Percentiles rank a stretch among this genome's conserved stretches.
These are phyloP conservation scores for Argyrosomus regius DNA, from an alignment of 2,797 vertebrate species.

Conservation along the genomic window DNA sequence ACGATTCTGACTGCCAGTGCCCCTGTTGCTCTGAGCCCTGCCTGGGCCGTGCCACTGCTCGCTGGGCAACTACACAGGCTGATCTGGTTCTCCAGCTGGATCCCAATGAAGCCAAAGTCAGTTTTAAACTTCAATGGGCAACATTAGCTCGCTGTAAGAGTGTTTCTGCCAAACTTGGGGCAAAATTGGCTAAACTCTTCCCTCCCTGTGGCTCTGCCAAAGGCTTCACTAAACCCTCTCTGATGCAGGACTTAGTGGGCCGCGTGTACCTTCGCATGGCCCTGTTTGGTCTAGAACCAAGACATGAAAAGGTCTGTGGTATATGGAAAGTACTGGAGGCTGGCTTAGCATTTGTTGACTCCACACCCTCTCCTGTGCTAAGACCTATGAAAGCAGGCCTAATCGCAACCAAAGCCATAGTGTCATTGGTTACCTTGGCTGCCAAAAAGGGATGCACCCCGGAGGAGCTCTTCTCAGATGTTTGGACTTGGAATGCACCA, in stretches of 20 bases:
- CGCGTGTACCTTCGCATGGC: conserved; percentile 85
- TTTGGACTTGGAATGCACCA: conserved; percentile 86
- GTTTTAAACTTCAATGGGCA: conserved; percentile 76
- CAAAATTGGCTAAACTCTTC: conserved; percentile 65
- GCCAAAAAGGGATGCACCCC: conserved; percentile 69
- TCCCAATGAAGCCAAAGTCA: conserved; percentile 70
- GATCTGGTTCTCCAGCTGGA: conserved; percentile 74
- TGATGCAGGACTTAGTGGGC: conserved; percentile 86
- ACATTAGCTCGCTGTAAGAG: conserved; percentile 81
- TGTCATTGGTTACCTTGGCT: conserved; percentile 78
- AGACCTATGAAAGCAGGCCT: conserved; percentile 85
- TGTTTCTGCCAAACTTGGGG: conserved; percentile 70
- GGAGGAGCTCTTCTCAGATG: conserved; percentile 82
- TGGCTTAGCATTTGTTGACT: conserved; percentile 84
- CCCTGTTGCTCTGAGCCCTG: conserved; percentile 87
- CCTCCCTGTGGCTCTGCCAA: conserved; percentile 24
- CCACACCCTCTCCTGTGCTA: conserved; percentile 72
- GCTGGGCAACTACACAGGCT: conserved; percentile 87
- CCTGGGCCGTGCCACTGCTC: conserved; percentile 85
- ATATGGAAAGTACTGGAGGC: conserved; percentile 85
- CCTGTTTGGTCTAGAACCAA: conserved; percentile 73
- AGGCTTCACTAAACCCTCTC: conserved; percentile 37
- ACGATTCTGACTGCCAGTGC: conserved; percentile 85
- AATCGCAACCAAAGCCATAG: conserved; percentile 84
- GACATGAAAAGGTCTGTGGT: conserved; percentile 64